These are phyloP conservation scores for Syndactyla subalaris DNA, from an alignment of 2,797 vertebrate species.

Conservation along the genomic window DNA sequence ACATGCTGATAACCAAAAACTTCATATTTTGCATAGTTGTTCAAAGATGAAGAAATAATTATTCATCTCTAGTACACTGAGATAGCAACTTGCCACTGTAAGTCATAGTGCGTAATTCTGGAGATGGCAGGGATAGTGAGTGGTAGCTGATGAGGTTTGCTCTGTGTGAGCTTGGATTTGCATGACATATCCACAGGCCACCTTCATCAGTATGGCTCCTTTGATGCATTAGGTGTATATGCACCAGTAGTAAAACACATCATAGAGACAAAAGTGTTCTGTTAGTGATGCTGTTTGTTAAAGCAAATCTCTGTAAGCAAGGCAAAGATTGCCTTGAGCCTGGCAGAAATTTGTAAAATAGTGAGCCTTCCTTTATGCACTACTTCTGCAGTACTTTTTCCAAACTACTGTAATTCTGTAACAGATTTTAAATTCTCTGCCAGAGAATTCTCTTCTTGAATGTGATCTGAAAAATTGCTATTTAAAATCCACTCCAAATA, in stretches of 20 bases:
- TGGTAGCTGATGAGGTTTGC: not conserved
- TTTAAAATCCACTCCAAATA: not conserved
- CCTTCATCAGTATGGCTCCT: not conserved
- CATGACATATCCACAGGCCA: not conserved
- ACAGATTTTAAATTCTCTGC: constrained; percentile 1
- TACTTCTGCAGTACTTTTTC: not conserved
- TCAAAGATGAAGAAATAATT: not conserved
- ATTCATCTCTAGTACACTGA: not conserved
- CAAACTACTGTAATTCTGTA: not conserved
- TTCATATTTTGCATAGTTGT: not conserved
- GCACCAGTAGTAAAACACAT: not conserved
- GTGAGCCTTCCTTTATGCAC: not conserved
- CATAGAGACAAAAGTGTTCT: not conserved
- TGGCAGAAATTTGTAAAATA: not conserved
- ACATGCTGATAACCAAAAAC: not conserved
- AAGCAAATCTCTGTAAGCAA: not conserved
- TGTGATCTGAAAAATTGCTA: not conserved
- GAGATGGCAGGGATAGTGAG: not conserved
- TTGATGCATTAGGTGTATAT: not conserved
- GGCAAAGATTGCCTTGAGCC: not conserved
- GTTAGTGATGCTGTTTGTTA: not conserved
- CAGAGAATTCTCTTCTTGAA: not conserved
- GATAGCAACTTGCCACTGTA: not conserved
- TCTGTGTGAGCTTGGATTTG: not conserved
- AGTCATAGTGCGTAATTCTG: not conserved